Conservation (phyloP, 2,888 invertebrate genomes). For the Tenthredo scrophulariae region DNA sequence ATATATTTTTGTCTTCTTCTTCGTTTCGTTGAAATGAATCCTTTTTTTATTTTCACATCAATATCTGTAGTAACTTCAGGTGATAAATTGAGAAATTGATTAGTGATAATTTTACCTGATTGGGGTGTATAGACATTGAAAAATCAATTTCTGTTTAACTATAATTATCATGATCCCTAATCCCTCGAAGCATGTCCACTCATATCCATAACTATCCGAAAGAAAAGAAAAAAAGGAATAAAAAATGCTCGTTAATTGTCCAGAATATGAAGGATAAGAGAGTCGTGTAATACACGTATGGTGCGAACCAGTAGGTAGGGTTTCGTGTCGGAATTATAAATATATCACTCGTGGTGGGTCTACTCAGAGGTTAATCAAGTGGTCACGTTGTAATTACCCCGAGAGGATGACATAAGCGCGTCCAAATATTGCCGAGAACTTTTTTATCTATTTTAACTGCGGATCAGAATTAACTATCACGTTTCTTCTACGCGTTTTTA, state of each 20-base stretch:
- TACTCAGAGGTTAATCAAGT: conserved; percentile 19
- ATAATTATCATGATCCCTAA: background rate
- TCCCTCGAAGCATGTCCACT: background rate
- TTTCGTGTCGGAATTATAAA: background rate
- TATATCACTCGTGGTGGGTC: background rate
- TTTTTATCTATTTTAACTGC: background rate
- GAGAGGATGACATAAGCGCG: conserved; percentile 38
- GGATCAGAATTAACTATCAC: background rate
- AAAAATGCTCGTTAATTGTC: background rate
- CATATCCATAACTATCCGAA: background rate
- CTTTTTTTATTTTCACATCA: background rate
- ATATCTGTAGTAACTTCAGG: background rate
- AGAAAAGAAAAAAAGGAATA: background rate
- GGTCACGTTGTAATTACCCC: conserved; percentile 5
- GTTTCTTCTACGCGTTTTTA: background rate
- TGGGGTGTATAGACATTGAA: too few relatives aligned
- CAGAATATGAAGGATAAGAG: background rate
- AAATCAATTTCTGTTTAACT: background rate
- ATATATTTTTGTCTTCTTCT: background rate
- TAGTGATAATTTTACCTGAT: background rate
- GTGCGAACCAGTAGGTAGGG: background rate
- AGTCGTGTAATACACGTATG: background rate
- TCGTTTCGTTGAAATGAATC: background rate
- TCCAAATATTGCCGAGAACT: conserved; percentile 27
- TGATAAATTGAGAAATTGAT: background rate